A percentile compares a stretch with the other conserved stretches of the same genome.
phyloP scores from a whole-genome alignment of 2,888 invertebrate genomes.

The Caenorhabditis doughertyi region DNA sequence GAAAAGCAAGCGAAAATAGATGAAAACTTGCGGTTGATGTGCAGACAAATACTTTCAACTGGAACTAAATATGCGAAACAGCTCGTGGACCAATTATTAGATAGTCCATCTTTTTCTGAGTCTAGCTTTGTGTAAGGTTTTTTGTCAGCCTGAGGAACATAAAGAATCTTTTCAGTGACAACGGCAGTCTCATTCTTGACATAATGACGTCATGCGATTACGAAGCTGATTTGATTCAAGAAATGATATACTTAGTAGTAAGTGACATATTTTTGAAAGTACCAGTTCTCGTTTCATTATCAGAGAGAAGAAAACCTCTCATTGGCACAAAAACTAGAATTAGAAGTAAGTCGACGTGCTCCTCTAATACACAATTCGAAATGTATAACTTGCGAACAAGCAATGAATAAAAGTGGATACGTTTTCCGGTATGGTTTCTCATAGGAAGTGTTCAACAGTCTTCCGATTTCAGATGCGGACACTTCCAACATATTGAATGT shows the following conservation, averaged over 20 bases:
- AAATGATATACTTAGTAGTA: conserved; percentile 56
- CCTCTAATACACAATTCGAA: conserved; percentile 26
- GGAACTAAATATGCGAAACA: conserved; percentile 59
- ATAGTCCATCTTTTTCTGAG: conserved; percentile 33
- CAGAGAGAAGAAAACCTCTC: conserved; percentile 47
- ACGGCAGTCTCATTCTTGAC: conserved; percentile 34
- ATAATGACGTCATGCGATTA: conserved; percentile 60
- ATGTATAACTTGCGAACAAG: conserved; percentile 53
- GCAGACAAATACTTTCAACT: conserved; percentile 46
- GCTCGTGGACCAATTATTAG: conserved; percentile 40
- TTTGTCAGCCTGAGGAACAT: background rate
- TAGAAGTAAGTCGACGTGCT: conserved; percentile 27
- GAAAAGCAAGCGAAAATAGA: conserved; percentile 39
- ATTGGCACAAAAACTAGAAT: background rate
- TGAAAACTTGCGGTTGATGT: conserved; percentile 40
- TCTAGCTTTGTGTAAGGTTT: conserved; percentile 40
- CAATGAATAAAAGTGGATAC: conserved; percentile 63
- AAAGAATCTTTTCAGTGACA: conserved; percentile 52
- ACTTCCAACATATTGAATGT: conserved; percentile 71
- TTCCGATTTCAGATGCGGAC: conserved; percentile 71
- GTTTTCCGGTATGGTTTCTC: conserved; percentile 47
- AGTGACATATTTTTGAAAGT: conserved; percentile 1
- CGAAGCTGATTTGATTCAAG: conserved; percentile 47
- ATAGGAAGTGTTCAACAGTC: background rate
- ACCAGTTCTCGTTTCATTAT: background rate